Conservation (phyloP, 2,888 invertebrate species). For the Nephrotoma flavescens region DNA sequence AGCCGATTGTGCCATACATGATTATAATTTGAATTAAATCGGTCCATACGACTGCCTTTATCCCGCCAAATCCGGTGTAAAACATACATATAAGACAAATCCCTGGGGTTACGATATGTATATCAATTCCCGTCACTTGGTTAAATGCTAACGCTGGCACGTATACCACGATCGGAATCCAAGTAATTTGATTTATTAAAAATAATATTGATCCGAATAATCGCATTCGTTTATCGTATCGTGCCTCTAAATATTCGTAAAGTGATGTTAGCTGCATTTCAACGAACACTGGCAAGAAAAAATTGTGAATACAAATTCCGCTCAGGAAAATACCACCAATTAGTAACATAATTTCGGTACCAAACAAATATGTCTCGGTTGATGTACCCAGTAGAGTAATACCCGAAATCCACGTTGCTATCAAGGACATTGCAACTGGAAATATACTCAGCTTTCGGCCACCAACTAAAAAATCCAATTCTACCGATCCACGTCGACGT, state of each 20-base stretch:
- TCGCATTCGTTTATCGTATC: conserved; percentile 53
- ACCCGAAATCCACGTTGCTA: conserved; percentile 33
- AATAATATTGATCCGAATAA: conserved; percentile 49
- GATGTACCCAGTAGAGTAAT: conserved; percentile 56
- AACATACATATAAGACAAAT: conserved; percentile 69
- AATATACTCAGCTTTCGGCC: neutral
- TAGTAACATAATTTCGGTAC: conserved; percentile 54
- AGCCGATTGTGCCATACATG: conserved; percentile 59
- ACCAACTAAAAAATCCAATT: neutral
- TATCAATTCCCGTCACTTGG: conserved; percentile 56
- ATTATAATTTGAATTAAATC: conserved; percentile 64
- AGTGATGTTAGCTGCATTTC: conserved; percentile 55
- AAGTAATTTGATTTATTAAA: conserved; percentile 16
- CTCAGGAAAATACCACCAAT: conserved; percentile 25
- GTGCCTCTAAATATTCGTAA: conserved; percentile 60
- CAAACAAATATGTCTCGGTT: conserved; percentile 62
- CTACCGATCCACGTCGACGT: neutral
- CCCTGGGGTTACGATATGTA: conserved; percentile 66
- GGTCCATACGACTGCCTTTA: conserved; percentile 72
- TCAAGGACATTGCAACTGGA: neutral
- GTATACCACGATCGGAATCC: conserved; percentile 40
- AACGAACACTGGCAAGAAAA: conserved; percentile 56
- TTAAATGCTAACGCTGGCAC: conserved; percentile 66
- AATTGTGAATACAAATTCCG: conserved; percentile 39
- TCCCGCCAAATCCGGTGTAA: conserved; percentile 61